phyloP scores from a whole-genome alignment of 2,888 invertebrate genomes.

The Stenchaetothrips biformis region DNA sequence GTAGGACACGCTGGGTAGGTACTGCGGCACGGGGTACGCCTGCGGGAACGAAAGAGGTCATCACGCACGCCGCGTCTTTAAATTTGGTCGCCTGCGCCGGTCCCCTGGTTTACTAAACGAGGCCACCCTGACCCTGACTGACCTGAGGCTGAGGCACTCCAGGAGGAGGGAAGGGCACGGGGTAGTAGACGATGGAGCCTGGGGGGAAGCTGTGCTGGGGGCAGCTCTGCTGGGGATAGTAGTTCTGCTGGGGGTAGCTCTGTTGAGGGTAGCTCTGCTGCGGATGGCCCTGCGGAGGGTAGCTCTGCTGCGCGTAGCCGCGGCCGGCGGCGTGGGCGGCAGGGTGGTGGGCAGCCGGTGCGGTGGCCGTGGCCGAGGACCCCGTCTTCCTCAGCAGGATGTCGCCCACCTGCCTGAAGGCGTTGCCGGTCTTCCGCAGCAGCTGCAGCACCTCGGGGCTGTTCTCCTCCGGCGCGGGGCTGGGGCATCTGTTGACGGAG shows the following conservation, averaged over 20 bases:
- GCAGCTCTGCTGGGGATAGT: background rate
- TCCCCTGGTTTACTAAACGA: no score
- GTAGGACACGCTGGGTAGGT: background rate
- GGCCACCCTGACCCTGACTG: no score
- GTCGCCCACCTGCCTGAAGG: slow-evolving; percentile 14
- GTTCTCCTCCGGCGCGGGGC: background rate
- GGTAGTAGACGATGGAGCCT: background rate
- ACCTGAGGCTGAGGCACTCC: no score
- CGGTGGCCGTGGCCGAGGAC: background rate
- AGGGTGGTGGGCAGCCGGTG: background rate
- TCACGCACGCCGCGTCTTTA: no score
- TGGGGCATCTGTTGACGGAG: background rate
- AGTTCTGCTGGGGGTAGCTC: background rate
- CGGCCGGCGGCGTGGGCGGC: background rate
- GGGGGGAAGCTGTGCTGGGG: background rate
- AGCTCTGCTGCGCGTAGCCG: background rate
- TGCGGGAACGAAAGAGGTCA: background rate
- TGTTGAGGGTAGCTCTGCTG: background rate
- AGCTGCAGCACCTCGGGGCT: slow-evolving; percentile 12
- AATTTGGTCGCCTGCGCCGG: no score
- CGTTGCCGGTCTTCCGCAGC: slow-evolving; percentile 7
- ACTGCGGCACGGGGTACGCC: background rate
- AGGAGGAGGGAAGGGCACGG: background rate
- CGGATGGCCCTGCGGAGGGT: background rate
- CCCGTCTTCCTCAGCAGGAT: slow-evolving; percentile 1